Evolutionary conservation across 2,113 vertebrate species (phyloP).

Genomic region (Vombatus ursinus): DNA sequence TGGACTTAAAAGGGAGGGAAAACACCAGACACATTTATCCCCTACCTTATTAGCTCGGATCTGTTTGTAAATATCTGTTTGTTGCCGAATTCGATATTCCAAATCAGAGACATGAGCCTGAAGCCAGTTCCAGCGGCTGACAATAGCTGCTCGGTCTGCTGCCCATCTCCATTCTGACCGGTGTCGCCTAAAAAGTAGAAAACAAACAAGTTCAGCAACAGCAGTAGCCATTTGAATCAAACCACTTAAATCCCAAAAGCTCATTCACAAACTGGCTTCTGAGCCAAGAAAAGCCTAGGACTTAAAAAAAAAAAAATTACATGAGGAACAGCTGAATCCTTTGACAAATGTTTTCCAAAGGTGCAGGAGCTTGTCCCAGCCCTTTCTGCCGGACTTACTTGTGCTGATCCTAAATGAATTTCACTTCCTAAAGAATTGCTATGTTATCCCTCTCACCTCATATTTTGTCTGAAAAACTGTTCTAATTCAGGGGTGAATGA

Average conservation of each 20-base stretch:
- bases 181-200: constrained; percentile 88
- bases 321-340: background rate
- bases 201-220: constrained; percentile 60
- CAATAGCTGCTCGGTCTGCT: constrained; percentile 94
- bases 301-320: background rate
- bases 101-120: constrained; percentile 99
- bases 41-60: constrained; percentile 95
- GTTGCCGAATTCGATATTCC: constrained; percentile 98
- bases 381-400: background rate
- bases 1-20: constrained; percentile 46
- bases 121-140: constrained; percentile 99
- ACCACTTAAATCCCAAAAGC: constrained; percentile 3
- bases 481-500: background rate
- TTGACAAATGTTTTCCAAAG: constrained; percentile 13
- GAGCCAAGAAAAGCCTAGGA: constrained; percentile 16
- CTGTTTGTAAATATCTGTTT: constrained; percentile 98
- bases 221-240: constrained; percentile 32
- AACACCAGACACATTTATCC: constrained; percentile 43
- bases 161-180: constrained; percentile 96
- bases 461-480: constrained; percentile 12
- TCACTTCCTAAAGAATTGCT: background rate
- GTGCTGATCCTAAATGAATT: background rate
- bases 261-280: background rate
- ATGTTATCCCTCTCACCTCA: background rate
- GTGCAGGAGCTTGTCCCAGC: background rate